Evolutionary conservation across 2,888 invertebrate genomes (phyloP).

Genomic region (Blastobasis adustella): DNA sequence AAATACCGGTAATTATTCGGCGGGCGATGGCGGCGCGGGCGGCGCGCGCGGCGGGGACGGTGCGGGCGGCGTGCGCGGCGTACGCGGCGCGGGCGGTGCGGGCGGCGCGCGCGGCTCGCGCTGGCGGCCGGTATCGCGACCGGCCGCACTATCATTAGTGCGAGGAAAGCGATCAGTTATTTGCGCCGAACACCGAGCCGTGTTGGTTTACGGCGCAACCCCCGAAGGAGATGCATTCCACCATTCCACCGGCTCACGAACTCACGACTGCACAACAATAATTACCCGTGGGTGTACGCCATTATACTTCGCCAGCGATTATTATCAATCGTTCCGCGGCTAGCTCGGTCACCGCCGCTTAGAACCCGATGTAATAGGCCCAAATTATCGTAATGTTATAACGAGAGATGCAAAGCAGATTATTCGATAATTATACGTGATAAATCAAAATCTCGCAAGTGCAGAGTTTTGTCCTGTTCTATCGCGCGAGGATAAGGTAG

Average conservation of each 20-base stretch:
- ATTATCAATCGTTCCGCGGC: conserved; percentile 69
- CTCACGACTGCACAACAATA: conserved; percentile 75
- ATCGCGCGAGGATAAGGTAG: conserved; percentile 18
- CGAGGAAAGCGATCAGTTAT: conserved; percentile 69
- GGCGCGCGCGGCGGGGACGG: too few species aligned
- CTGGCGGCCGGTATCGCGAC: conserved; percentile 49
- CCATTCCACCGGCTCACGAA: conserved; percentile 69
- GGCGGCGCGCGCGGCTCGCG: too few species aligned
- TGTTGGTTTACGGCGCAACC: conserved; percentile 72
- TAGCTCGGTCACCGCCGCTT: conserved; percentile 72
- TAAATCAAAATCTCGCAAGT: conserved; percentile 66
- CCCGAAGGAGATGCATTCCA: conserved; percentile 75
- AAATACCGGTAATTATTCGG: conserved; percentile 69
- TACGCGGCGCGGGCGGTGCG: too few species aligned
- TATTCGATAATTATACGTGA: conserved; percentile 70
- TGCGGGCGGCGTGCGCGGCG: too few species aligned
- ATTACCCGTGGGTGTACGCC: conserved; percentile 75
- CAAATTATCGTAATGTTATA: conserved; percentile 72
- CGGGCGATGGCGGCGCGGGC: too few species aligned
- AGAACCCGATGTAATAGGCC: conserved; percentile 66
- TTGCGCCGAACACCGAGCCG: conserved; percentile 50
- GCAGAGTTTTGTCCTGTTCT: conserved; percentile 38
- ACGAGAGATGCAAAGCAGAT: conserved; percentile 73
- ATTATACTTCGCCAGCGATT: conserved; percentile 74
- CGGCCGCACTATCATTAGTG: conserved; percentile 69